phyloP scores from a whole-genome alignment of 2,113 vertebrate species.

The Ciconia maguari region DNA sequence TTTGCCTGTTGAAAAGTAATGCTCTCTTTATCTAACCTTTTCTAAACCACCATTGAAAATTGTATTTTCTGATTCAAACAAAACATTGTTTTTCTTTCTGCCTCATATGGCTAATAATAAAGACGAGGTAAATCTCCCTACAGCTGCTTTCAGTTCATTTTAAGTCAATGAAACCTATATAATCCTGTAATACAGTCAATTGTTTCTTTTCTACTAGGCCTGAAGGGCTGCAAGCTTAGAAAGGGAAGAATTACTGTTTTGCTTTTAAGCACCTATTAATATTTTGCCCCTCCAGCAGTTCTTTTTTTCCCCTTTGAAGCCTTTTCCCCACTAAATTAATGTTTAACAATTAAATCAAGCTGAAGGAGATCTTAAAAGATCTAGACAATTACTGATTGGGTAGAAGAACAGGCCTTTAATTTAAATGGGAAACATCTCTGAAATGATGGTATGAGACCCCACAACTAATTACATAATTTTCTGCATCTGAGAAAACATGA shows the following conservation, averaged over 20 bases:
- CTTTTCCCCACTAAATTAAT: constrained; percentile 82
- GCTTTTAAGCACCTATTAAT: constrained; percentile 83
- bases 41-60: constrained; percentile 80
- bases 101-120: constrained; percentile 88
- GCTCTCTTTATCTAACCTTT: constrained; percentile 61
- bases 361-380: constrained; percentile 79
- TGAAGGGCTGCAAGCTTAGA: constrained; percentile 86
- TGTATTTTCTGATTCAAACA: constrained; percentile 77
- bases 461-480: constrained; percentile 96
- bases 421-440: constrained; percentile 87
- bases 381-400: constrained; percentile 82
- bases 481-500: constrained; percentile 93
- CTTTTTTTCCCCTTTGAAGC: constrained; percentile 74
- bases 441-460: constrained; percentile 77
- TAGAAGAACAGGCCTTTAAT: constrained; percentile 79
- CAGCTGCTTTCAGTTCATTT: constrained; percentile 93
- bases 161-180: constrained; percentile 95
- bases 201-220: constrained; percentile 84
- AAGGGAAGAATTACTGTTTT: constrained; percentile 87
- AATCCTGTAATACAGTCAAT: constrained; percentile 90
- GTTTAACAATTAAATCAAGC: constrained; percentile 87
- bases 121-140: constrained; percentile 92
- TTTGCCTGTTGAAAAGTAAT: constrained; percentile 47
- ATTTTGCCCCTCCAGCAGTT: constrained; percentile 76
- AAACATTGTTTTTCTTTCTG: constrained; percentile 88